A percentile compares a stretch with the other conserved stretches of the same genome.
Conservation (phyloP, 2,797 vertebrate species). For the Nannoperca obscura region DNA sequence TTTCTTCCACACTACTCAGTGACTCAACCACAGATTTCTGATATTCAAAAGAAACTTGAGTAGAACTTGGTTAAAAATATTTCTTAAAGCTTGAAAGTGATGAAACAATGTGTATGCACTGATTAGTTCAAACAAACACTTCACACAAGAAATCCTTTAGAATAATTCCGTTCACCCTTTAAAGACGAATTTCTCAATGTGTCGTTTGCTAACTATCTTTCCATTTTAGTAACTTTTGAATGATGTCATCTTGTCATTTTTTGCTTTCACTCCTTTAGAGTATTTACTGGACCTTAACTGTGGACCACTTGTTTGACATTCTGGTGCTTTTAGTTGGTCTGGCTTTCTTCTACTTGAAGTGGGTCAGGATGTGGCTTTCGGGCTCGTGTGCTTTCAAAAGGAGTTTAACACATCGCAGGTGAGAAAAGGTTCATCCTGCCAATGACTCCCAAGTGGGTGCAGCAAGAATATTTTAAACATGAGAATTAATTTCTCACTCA, state of each 20-base stretch:
- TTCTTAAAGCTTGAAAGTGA: constrained; percentile 21
- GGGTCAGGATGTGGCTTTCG: constrained; percentile 47
- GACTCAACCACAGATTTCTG: not conserved
- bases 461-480: constrained; percentile 26
- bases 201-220: not conserved
- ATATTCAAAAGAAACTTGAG: constrained; percentile 12
- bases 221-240: constrained; percentile 15
- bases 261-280: constrained; percentile 7
- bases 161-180: constrained; percentile 18
- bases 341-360: constrained; percentile 47
- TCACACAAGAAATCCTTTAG: constrained; percentile 30
- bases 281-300: constrained; percentile 27
- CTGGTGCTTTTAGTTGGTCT: constrained; percentile 31
- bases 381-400: constrained; percentile 35
- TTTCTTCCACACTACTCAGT: not conserved
- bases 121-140: constrained; percentile 13
- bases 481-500: constrained; percentile 21
- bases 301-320: constrained; percentile 45
- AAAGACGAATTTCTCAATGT: constrained; percentile 13
- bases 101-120: constrained; percentile 13
- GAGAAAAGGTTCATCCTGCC: constrained; percentile 56
- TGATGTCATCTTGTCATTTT: constrained; percentile 13
- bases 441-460: constrained; percentile 17
- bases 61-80: constrained; percentile 12
- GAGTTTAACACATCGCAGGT: constrained; percentile 42